Evolutionary conservation across 2,113 vertebrate species (phyloP).

Genomic region (Dasyurus viverrinus): DNA sequence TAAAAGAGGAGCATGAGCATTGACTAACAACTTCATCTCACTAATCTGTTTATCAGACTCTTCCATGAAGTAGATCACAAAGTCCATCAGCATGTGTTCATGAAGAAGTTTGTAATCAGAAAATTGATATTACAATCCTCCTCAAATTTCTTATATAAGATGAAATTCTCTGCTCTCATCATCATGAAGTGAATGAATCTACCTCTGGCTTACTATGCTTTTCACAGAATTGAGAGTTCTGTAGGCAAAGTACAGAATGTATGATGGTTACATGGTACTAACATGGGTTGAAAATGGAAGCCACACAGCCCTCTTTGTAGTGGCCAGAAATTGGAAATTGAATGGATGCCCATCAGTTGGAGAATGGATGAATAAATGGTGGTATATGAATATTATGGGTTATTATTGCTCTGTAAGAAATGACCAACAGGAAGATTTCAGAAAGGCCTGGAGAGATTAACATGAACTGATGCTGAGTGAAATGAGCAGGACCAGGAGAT

Average conservation of each 20-base stretch:
- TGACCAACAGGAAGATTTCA: too few species aligned
- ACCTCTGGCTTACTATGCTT: slow-evolving; percentile 99
- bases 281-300: slow-evolving; percentile 96
- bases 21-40: slow-evolving; percentile 99
- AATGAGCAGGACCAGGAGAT: too few species aligned
- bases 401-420: too few species aligned
- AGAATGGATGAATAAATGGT: too few species aligned
- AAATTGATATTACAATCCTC: slow-evolving; percentile 99
- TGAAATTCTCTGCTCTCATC: slow-evolving; percentile 99
- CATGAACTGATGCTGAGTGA: too few species aligned
- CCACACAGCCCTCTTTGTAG: slow-evolving; percentile 68
- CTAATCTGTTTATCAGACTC: slow-evolving; percentile 99
- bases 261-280: slow-evolving; percentile 96
- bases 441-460: too few species aligned
- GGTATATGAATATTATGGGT: too few species aligned
- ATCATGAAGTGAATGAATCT: slow-evolving; percentile 99
- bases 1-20: slow-evolving; percentile 95
- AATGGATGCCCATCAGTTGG: too few species aligned
- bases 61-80: slow-evolving; percentile 99
- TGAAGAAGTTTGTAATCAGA: slow-evolving; percentile 99
- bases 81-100: slow-evolving; percentile 98
- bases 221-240: slow-evolving; percentile 98
- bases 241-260: slow-evolving; percentile 97
- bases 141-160: slow-evolving; percentile 96
- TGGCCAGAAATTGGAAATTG: too few species aligned